Evolutionary conservation across 1,140 invertebrate genomes (phyloP).

Genomic region (Pseudomyrmex concolor): DNA sequence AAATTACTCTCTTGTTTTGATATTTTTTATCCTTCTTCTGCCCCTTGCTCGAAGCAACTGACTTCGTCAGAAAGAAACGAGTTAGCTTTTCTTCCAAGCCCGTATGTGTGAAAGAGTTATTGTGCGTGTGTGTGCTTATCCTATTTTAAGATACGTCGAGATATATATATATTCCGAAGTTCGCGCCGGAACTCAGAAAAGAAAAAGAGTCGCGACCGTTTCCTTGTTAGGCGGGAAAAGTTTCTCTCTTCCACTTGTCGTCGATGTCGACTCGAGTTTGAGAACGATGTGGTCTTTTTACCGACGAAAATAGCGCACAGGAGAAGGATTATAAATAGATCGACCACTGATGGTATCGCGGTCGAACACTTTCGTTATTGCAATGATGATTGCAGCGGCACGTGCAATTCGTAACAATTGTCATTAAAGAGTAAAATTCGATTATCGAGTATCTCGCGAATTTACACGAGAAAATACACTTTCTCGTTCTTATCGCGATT

Average conservation of each 20-base stretch:
- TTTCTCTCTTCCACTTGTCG: slow-evolving; percentile 50
- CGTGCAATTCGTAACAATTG: too few relatives aligned
- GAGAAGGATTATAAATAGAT: slow-evolving; percentile 67
- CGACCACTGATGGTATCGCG: slow-evolving; percentile 61
- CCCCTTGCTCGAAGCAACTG: background rate
- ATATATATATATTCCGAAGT: background rate
- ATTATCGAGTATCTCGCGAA: too few relatives aligned
- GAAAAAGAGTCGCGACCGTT: background rate
- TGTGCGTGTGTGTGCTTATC: background rate
- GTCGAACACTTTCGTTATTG: slow-evolving; percentile 58
- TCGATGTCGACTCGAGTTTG: slow-evolving; percentile 55
- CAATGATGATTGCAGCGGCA: background rate
- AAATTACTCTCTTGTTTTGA: background rate
- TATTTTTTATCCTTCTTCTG: background rate
- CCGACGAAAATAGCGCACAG: slow-evolving; percentile 70
- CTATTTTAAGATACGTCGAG: background rate
- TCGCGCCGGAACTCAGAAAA: background rate
- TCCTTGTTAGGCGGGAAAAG: slow-evolving; percentile 35
- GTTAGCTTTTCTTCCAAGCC: background rate
- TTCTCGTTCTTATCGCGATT: background rate
- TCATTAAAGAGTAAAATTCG: too few relatives aligned
- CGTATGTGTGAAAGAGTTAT: background rate
- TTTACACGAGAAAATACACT: too few relatives aligned
- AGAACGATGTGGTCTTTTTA: slow-evolving; percentile 57
- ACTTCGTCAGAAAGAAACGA: background rate